Conservation (phyloP, 2,797 vertebrate genomes). For the Macroramphosus scolopax region DNA sequence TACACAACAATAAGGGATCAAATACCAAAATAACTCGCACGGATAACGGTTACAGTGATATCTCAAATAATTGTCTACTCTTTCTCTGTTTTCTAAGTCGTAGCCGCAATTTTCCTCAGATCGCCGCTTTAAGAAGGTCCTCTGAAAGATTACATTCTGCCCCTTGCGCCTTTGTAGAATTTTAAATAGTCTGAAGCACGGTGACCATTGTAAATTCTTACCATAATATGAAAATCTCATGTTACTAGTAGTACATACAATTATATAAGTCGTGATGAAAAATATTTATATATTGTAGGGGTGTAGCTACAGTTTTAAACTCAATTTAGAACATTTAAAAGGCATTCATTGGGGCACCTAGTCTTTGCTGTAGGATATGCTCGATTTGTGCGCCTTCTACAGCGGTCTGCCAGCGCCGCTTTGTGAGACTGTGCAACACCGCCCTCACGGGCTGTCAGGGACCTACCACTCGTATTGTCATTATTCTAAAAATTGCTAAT, state of each 20-base stretch:
- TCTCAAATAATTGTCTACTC: slow-evolving; percentile 49
- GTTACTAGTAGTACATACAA: no score
- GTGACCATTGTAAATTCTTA: not conserved
- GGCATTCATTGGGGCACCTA: slow-evolving; percentile 52
- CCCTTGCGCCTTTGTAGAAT: slow-evolving; percentile 73
- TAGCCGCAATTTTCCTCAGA: slow-evolving; percentile 79
- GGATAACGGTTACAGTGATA: slow-evolving; percentile 42
- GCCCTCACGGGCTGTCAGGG: slow-evolving; percentile 19
- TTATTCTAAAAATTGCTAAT: slow-evolving; percentile 8
- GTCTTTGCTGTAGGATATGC: slow-evolving; percentile 18
- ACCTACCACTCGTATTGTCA: rapidly evolving
- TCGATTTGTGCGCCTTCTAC: slow-evolving; percentile 12
- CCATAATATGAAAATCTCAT: not conserved
- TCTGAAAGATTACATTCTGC: slow-evolving; percentile 74
- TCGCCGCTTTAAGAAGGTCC: slow-evolving; percentile 83
- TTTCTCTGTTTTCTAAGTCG: slow-evolving; percentile 78
- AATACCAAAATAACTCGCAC: slow-evolving; percentile 42
- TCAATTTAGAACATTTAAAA: not conserved
- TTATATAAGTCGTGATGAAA: no score
- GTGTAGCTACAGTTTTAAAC: not conserved
- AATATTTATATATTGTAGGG: not conserved
- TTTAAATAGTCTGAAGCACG: not conserved
- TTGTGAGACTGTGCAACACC: not conserved
- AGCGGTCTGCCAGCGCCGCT: rapidly evolving
- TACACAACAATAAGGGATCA: slow-evolving; percentile 49